Base-by-base conservation (phyloP, 1,140 invertebrate genomes). In the Penaeus chinensis region DNA sequence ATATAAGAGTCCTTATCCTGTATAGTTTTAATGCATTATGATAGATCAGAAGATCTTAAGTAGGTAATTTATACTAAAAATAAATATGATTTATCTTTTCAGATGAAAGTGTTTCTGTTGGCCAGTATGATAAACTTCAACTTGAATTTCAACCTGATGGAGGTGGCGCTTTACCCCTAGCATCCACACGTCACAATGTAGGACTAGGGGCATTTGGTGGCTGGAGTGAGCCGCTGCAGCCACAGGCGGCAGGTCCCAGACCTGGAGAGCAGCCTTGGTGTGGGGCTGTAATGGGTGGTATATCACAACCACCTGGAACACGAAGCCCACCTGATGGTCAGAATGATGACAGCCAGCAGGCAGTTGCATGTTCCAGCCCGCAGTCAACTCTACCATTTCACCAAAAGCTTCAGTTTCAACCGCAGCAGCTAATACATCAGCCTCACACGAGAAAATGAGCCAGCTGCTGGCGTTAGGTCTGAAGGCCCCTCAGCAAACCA, bases 291-390 rank as follows among this genome's bases (percentile, higher is more conserved):
- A 47, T 66, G 20, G 65, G 78, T 18, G 74, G 66, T 60, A 74
- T 54, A 20, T 60, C 77, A 11, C 87, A 87, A 60, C 87, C 87
- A 22, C 89, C 89, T 63, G 84, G 85, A 8, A 66, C 81, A 27
- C 87, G 89, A 13, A 90, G 89, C 74, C 87, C 84, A n/a, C 89
- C 87, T 22, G 87, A 89, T 37, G 87, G 84, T 22, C 89, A 87
- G 62, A 87, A 87, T 77, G 87, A 89, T 63, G 88, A 87, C 24
- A 60, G 84, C 37, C 82, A 82, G 60, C 78, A 78, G 27, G 76
- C 89, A 47, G 89, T 87, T 78, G 77, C 87, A 65, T 89, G 85
- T 78, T 89, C 88, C n/a, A 76, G 82, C 10, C 88, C 54, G 8
- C 88, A 74, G 20, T 61, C 54, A 27, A 27, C 79, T 20, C 66